A percentile compares a stretch with the other conserved stretches of the same genome.
Conservation (phyloP, 2,888 invertebrate species). For the Leptinotarsa haldemani region DNA sequence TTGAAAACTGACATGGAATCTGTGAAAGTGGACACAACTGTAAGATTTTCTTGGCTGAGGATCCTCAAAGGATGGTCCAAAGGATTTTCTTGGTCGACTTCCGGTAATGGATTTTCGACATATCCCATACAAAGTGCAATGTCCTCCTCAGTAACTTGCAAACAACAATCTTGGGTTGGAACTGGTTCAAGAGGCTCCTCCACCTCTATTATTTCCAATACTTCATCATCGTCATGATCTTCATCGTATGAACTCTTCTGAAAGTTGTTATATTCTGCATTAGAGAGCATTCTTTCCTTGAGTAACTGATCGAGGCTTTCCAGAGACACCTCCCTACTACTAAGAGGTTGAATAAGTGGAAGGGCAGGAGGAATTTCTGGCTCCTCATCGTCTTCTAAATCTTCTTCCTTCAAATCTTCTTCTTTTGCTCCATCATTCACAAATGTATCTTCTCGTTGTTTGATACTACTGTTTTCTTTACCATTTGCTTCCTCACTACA, state of each 20-base stretch:
- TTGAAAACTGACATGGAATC: constrained; percentile 77
- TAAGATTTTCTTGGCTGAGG: constrained; percentile 90
- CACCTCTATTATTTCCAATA: constrained; percentile 81
- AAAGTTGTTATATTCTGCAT: constrained; percentile 61
- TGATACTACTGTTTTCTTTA: constrained; percentile 31
- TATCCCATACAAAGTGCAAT: constrained; percentile 86
- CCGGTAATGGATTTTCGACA: constrained; percentile 76
- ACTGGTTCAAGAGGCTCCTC: constrained; percentile 85
- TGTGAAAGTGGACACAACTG: constrained; percentile 90
- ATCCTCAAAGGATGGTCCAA: constrained; percentile 89
- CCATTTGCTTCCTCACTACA: constrained; percentile 67
- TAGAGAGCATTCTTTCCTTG: constrained; percentile 75
- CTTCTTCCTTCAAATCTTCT: constrained; percentile 63
- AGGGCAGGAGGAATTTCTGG: constrained; percentile 84
- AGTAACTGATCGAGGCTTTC: constrained; percentile 83
- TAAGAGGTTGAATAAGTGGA: constrained; percentile 81
- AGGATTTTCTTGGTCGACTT: constrained; percentile 77
- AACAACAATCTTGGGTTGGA: constrained; percentile 86
- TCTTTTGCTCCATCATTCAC: constrained; percentile 50
- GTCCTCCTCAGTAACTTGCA: constrained; percentile 94
- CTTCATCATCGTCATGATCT: constrained; percentile 72
- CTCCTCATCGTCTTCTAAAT: constrained; percentile 82
- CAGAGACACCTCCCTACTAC: constrained; percentile 84
- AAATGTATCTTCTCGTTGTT: background rate
- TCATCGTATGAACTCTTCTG: constrained; percentile 68